Base-by-base conservation (phyloP, 2,797 vertebrate species). In the Coregonus suidteri region DNA sequence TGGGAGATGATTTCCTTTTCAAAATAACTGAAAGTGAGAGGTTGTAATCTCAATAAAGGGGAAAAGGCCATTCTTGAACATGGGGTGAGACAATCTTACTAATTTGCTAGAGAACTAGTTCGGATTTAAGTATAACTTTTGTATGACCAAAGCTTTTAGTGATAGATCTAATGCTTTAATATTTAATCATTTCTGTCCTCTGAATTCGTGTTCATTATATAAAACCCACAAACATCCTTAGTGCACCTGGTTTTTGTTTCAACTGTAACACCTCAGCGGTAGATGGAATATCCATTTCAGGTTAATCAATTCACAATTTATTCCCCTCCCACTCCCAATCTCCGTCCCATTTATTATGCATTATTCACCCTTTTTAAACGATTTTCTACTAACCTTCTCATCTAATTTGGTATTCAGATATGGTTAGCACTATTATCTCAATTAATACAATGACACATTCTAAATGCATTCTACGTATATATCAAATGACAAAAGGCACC, bases 401-500 rank as follows among this genome's bases (percentile, higher is more conserved):
- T 93, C 92, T 93, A 88, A 94, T 94, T 94, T 92, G 88, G 90
- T 93, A 91, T 94, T 94, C 89, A 91, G 91, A 92, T 93, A 88
- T 86, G 91, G 88, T 93, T 90, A 91, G 86, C 77, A 77, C 86
- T 90, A 93, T 93, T 93, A 92, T 93, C 88, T 93, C 91, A 93
- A 91, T 93, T 94, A 94, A 93, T 92, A 92, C 89, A 90, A 91
- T 91, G 90, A 90, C 91, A 91, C 88, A 86, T 92, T 90, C 89
- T 89, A 90, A 92, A 93, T 87, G 82, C 91, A 90, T 91, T 90
- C 87, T 80, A 84, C 83, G 84, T 83, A 77, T 85, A 89, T 82
- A 82, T 81, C 82, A 75, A 88, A 80, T 81, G 86, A 90, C 83
- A 80, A 84, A 83, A 79, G 81, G 87, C 85, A 81, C 79, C 37